Base-by-base conservation (phyloP, 2,797 vertebrate genomes). In the Gallirallus australis region DNA sequence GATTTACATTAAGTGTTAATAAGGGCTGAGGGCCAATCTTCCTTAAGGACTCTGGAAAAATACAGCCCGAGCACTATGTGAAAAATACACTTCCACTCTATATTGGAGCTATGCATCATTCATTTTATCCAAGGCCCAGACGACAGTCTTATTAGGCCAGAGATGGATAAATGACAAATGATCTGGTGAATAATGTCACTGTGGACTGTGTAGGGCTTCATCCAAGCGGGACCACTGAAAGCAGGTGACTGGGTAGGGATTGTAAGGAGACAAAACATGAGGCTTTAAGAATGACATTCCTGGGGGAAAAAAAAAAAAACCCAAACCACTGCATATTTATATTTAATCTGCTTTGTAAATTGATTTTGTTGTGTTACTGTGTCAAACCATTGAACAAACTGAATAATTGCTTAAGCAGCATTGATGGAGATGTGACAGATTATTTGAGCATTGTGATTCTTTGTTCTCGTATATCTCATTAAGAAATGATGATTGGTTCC, bases 401-500 rank as follows among this genome's bases (percentile, higher is more conserved):
- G 76, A 94, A 7, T 82, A 95, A 96, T 30, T 93, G 61, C 80
- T 91, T 90, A 82, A 94, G 86, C 47, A 79, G 81, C 73, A 68
- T 71, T 84, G 92, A 96, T 65, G 93, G 82, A 95, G 85, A 95
- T 8, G 39, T 90, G 87, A 90, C 85, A 81, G 72, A 91, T 95
- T 80, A 82, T 84, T 92, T 86, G 89, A 91, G 83, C 78, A 59
- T 73, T 88, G 89, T 79, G 79, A 94, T 90, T 93, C 72, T 96
- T 94, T 91, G 76, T 85, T 96, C 95, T 93, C 92, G 37, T 61
- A 56, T 94, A 87, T 54, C 95, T 96, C 94, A 95, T 97, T 96
- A 97, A 96, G 92, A 96, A 97, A 96, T 93, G 42, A 95, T 96
- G 95, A 95, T 80, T 95, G 87, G 94, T 94, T 96, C 94, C 83